Evolutionary conservation across 2,113 vertebrate species (phyloP).

Genomic region (Atractosteus spatula): DNA sequence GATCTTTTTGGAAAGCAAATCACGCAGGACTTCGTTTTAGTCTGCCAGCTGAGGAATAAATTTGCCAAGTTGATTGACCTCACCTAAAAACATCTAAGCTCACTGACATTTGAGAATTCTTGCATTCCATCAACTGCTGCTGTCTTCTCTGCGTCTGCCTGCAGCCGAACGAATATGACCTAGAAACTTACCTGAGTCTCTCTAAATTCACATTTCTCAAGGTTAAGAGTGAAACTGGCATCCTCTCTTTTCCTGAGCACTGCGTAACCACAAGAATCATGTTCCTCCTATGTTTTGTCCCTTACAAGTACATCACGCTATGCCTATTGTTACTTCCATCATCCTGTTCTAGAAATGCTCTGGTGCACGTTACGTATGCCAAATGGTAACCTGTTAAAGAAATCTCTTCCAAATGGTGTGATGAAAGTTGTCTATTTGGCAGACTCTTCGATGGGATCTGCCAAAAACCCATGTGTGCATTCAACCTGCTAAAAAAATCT

Average conservation of each 20-base stretch:
- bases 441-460: slow-evolving; percentile 29
- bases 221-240: slow-evolving; percentile 13
- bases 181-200: slow-evolving; percentile 1
- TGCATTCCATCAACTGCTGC: background rate
- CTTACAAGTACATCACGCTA: slow-evolving; percentile 31
- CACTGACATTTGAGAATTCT: slow-evolving; percentile 10
- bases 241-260: slow-evolving; percentile 17
- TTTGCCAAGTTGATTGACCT: slow-evolving; percentile 12
- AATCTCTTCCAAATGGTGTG: slow-evolving; percentile 21
- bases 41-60: background rate
- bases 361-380: slow-evolving; percentile 3
- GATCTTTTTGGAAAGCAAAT: slow-evolving; percentile 11
- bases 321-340: slow-evolving; percentile 13
- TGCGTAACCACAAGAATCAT: slow-evolving; percentile 14
- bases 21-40: background rate
- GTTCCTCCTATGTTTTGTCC: slow-evolving; percentile 14
- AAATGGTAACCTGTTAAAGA: slow-evolving; percentile 8
- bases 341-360: slow-evolving; percentile 36
- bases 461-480: slow-evolving; percentile 32
- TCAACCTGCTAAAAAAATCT: slow-evolving; percentile 26
- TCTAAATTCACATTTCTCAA: slow-evolving; percentile 4
- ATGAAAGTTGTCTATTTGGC: slow-evolving; percentile 23
- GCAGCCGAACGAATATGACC: background rate
- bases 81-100: background rate
- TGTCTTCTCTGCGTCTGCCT: slow-evolving; percentile 16